Base-by-base conservation (phyloP, 2,113 vertebrate species). In the Lucifuga dentata region DNA sequence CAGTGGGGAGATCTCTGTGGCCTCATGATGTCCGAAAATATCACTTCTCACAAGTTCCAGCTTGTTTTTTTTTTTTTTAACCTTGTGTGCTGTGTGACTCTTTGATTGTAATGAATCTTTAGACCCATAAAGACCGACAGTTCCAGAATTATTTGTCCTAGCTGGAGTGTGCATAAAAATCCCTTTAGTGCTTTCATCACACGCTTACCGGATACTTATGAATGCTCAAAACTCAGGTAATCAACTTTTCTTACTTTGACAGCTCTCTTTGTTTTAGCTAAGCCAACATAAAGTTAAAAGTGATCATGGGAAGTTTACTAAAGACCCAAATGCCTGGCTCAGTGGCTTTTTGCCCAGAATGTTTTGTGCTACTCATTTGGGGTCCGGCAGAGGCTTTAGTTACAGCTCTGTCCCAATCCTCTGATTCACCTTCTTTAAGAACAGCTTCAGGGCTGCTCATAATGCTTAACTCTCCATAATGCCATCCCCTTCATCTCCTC, bases 351-450 rank as follows among this genome's bases (percentile, higher is more conserved):
- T 86, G 78, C 87, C 88, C 67, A 81, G 86, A 86, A 70, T 77
- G 81, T 87, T 88, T 86, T 75, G 64, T 81, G 78, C 80, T 73
- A 82, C 81, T 85, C 79, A 78, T 90, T 89, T 84, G 58, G 86
- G 72, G 90, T 91, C 90, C 85, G 86, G 85, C 81, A 68, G 60
- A 85, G 74, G 85, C 85, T 90, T 89, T 90, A 91, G 89, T 91
- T 91, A 65, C 90, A 91, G 74, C 81, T 73, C 65, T 89, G 83
- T 91, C 84, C 85, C 87, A 91, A 89, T 91, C 87, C 88, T 89
- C 90, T 92, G 91, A 92, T 89, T 92, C 91, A 92, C 89, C 86
- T 90, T 86, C 85, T 88, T 84, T 85, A 89, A 88, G 86, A 91
- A 89, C 83, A 85, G 88, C 90, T 89, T 73, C 80, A 62, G 88